These are phyloP conservation scores for Carduelis carduelis DNA, from an alignment of 2,797 vertebrate genomes.

Conservation along the genomic window DNA sequence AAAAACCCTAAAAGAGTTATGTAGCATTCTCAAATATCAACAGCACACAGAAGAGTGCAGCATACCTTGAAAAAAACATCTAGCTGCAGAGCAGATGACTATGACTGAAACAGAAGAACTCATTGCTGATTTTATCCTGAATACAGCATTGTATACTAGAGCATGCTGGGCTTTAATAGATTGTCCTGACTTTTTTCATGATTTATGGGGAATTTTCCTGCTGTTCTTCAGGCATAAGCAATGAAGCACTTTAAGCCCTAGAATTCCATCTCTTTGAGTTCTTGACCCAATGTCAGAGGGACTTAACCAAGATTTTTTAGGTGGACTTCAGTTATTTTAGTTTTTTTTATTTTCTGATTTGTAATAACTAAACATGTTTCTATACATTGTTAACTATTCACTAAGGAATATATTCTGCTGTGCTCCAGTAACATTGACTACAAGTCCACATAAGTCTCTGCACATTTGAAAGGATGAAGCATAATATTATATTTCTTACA, in stretches of 20 bases:
- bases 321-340: background rate
- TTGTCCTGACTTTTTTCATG: background rate
- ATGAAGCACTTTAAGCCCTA: background rate
- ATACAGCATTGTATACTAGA: slow-evolving; percentile 7
- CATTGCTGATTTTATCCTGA: slow-evolving; percentile 11
- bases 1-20: slow-evolving; percentile 57
- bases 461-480: background rate
- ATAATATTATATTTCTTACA: slow-evolving; percentile 4
- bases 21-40: slow-evolving; percentile 58
- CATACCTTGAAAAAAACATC: background rate
- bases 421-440: background rate
- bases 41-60: background rate
- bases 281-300: background rate
- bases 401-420: background rate
- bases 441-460: background rate
- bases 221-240: background rate
- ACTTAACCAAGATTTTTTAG: background rate
- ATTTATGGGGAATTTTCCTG: slow-evolving; percentile 26
- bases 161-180: slow-evolving; percentile 33
- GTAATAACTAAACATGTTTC: background rate
- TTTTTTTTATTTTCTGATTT: background rate
- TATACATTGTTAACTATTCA: background rate
- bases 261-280: background rate
- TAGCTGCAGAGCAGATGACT: background rate
- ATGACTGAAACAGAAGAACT: slow-evolving; percentile 13